Conservation (phyloP, 2,797 vertebrate species). For the Cetoscarus ocellatus region DNA sequence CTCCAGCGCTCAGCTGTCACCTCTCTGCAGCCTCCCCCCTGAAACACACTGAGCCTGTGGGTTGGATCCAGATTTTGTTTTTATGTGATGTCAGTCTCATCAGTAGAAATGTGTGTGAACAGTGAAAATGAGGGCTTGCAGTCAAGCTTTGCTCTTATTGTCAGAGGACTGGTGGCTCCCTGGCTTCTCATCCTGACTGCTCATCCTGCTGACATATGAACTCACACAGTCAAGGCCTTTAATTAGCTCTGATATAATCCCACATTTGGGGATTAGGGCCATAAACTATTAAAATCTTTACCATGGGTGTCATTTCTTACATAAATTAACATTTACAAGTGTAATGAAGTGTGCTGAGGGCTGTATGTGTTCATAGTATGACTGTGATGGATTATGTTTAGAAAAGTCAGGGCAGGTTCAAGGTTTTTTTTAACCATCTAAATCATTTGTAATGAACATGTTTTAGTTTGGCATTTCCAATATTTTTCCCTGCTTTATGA, state of each 20-base stretch:
- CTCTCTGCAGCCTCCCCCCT: slow-evolving; percentile 17
- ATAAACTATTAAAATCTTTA: slow-evolving; percentile 32
- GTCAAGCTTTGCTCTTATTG: slow-evolving; percentile 20
- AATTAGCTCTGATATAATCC: slow-evolving; percentile 34
- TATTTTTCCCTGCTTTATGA: background rate
- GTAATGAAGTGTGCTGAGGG: slow-evolving; percentile 11
- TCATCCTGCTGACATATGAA: slow-evolving; percentile 42
- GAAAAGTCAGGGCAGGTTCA: slow-evolving; percentile 9
- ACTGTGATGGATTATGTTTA: background rate
- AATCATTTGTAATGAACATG: background rate
- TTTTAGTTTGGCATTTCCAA: background rate
- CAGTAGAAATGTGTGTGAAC: slow-evolving; percentile 11
- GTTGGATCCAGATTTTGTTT: slow-evolving; percentile 26
- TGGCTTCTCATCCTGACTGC: slow-evolving; percentile 23
- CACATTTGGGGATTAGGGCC: slow-evolving; percentile 27
- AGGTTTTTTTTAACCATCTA: background rate
- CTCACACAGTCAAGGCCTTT: slow-evolving; percentile 29
- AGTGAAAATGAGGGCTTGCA: slow-evolving; percentile 40
- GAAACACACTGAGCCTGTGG: slow-evolving; percentile 10
- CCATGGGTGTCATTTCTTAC: slow-evolving; percentile 6
- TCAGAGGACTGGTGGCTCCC: slow-evolving; percentile 17
- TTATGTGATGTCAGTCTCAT: slow-evolving; percentile 16
- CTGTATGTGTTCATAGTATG: background rate
- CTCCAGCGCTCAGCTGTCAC: slow-evolving; percentile 14
- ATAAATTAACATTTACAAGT: slow-evolving; percentile 14